Conservation (phyloP, 2,797 vertebrate species). For the Eremophila alpestris region DNA sequence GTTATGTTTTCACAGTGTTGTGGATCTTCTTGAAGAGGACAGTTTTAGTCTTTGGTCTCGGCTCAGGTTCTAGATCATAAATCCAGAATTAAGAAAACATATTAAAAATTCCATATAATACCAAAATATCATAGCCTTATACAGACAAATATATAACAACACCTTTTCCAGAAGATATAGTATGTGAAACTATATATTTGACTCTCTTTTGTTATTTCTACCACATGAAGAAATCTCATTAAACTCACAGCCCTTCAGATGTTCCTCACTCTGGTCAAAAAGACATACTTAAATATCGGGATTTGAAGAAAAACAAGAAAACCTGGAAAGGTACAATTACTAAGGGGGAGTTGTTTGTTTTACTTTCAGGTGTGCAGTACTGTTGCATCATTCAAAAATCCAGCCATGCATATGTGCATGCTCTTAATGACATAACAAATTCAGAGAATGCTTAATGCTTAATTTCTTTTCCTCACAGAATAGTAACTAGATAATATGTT, state of each 20-base stretch:
- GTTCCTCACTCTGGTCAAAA: background rate
- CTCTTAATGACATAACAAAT: background rate
- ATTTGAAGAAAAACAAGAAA: background rate
- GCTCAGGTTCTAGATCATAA: background rate
- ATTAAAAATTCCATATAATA: background rate
- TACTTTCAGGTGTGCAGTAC: background rate
- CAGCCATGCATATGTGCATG: background rate
- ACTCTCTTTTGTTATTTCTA: background rate
- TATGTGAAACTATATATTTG: background rate
- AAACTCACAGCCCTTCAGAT: background rate
- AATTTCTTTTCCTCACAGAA: background rate
- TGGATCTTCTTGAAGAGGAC: background rate
- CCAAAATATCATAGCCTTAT: background rate
- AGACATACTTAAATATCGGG: background rate
- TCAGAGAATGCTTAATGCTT: background rate
- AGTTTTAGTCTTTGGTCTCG: background rate
- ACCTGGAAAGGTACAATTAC: background rate
- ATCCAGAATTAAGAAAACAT: background rate
- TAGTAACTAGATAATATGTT: background rate
- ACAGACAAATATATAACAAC: background rate
- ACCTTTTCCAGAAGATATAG: background rate
- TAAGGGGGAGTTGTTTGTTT: background rate
- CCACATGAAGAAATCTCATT: background rate
- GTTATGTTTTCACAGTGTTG: background rate
- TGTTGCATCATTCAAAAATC: background rate